phyloP scores from a whole-genome alignment of 2,797 vertebrate species.

The Acanthornis magna region DNA sequence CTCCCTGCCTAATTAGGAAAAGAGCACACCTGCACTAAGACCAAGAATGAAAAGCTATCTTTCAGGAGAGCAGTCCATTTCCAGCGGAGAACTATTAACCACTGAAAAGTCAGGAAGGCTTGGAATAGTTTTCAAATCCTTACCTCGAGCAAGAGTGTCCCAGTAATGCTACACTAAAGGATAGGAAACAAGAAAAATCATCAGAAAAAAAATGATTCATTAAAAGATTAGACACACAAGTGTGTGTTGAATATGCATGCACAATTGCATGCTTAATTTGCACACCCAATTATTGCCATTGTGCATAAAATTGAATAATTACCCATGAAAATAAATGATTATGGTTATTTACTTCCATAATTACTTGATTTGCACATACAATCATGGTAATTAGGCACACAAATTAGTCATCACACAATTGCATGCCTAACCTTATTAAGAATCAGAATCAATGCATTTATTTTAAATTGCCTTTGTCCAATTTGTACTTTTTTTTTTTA shows the following conservation, averaged over 20 bases:
- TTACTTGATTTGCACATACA: slow-evolving; percentile 73
- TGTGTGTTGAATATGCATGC: slow-evolving; percentile 71
- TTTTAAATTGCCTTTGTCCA: slow-evolving; percentile 57
- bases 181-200: neutral
- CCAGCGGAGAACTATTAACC: neutral
- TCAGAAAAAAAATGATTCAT: slow-evolving; percentile 21
- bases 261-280: slow-evolving; percentile 75
- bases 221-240: slow-evolving; percentile 65
- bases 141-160: neutral
- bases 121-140: neutral
- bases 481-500: slow-evolving; percentile 1
- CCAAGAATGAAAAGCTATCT: neutral
- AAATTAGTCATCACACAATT: slow-evolving; percentile 74
- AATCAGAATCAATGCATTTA: slow-evolving; percentile 65
- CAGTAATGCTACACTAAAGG: neutral
- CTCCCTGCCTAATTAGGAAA: neutral
- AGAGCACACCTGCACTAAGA: neutral
- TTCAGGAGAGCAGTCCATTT: neutral
- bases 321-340: slow-evolving; percentile 73
- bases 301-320: slow-evolving; percentile 75
- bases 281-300: slow-evolving; percentile 71
- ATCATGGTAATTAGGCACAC: slow-evolving; percentile 73
- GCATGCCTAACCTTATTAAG: slow-evolving; percentile 72
- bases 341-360: slow-evolving; percentile 73
- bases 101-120: neutral